These are phyloP conservation scores for Barbus barbus DNA, from an alignment of 2,113 vertebrate genomes.

Conservation along the genomic window DNA sequence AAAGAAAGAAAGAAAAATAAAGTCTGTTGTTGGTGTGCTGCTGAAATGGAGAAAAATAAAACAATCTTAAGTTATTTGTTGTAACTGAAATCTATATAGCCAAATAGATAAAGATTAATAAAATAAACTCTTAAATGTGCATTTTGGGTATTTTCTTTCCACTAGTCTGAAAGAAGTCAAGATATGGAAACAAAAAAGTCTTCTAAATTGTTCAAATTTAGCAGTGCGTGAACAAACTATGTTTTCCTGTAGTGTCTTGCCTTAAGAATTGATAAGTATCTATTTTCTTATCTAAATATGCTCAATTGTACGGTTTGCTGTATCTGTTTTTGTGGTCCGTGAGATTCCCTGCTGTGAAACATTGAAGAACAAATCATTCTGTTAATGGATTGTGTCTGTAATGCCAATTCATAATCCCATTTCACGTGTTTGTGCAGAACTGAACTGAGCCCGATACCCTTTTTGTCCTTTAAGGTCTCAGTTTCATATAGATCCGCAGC, in stretches of 20 bases:
- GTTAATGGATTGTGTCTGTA: not conserved
- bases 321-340: not conserved
- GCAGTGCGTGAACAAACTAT: not conserved
- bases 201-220: too few species aligned
- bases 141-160: too few species aligned
- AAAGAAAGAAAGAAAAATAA: too few species aligned
- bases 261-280: not conserved
- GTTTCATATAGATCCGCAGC: constrained; percentile 45
- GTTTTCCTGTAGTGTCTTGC: not conserved
- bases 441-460: not conserved
- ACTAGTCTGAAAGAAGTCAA: too few species aligned
- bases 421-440: not conserved
- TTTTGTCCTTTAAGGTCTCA: not conserved
- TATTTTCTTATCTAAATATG: not conserved
- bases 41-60: too few species aligned
- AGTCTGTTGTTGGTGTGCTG: too few species aligned
- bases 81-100: too few species aligned
- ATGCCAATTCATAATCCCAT: not conserved
- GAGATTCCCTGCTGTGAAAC: not conserved
- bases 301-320: not conserved
- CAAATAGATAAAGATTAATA: too few species aligned
- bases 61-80: too few species aligned
- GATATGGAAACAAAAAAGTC: too few species aligned
- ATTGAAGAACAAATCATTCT: not conserved
- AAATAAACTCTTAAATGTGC: too few species aligned